Evolutionary conservation across 2,797 vertebrate genomes (phyloP).

Genomic region (Macropus fuliginosus): DNA sequence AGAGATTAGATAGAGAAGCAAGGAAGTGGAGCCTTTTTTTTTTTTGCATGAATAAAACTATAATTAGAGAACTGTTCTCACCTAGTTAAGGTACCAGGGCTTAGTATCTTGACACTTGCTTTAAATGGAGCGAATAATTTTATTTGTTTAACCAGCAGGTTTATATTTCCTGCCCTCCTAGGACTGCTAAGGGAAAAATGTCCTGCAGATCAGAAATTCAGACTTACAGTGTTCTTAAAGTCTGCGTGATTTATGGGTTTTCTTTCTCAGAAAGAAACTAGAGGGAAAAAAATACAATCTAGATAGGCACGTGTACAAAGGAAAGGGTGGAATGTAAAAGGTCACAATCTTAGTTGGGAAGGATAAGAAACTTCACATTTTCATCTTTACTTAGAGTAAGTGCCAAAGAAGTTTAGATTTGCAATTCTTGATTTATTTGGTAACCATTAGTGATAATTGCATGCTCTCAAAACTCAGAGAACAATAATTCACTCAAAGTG

Average conservation of each 20-base stretch:
- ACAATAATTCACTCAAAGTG: conserved; percentile 9
- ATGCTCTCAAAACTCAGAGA: background rate
- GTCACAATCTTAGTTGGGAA: background rate
- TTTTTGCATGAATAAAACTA: background rate
- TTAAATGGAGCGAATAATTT: background rate
- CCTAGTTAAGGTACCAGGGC: background rate
- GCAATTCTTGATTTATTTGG: background rate
- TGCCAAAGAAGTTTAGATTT: conserved; percentile 10
- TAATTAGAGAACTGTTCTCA: background rate
- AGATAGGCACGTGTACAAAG: background rate
- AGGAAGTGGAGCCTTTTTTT: background rate
- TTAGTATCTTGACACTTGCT: background rate
- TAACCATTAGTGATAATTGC: background rate
- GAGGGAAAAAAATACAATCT: background rate
- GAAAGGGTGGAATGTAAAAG: background rate
- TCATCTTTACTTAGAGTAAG: background rate
- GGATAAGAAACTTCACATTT: background rate
- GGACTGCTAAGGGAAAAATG: background rate
- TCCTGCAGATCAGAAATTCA: background rate
- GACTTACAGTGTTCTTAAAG: background rate
- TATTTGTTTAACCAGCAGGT: background rate
- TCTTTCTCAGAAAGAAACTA: background rate
- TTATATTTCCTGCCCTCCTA: background rate
- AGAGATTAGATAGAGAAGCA: background rate
- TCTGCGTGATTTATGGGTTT: background rate